phyloP scores from a whole-genome alignment of 2,888 invertebrate genomes.

The Acanthosepion lycidas region DNA sequence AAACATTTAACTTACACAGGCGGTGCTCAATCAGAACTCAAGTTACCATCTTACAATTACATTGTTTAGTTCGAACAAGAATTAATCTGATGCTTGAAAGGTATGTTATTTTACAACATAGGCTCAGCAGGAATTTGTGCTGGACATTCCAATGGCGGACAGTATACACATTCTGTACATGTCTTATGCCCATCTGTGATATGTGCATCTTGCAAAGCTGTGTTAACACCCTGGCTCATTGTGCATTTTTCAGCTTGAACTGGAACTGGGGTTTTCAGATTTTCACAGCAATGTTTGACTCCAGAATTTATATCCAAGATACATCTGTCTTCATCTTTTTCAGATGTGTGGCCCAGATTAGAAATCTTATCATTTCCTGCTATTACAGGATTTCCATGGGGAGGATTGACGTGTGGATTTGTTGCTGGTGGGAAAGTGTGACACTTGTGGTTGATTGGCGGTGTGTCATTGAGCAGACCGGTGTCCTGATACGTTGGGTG shows the following conservation, averaged over 20 bases:
- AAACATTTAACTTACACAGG: background rate
- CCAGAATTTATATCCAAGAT: background rate
- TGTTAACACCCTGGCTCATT: background rate
- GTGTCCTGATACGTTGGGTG: background rate
- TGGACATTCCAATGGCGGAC: background rate
- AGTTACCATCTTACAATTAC: background rate
- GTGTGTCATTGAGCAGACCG: background rate
- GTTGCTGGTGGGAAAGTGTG: background rate
- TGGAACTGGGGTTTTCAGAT: background rate
- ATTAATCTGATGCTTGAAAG: background rate
- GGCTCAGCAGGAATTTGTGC: background rate
- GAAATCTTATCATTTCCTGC: background rate
- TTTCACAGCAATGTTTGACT: background rate
- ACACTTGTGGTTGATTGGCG: constrained; percentile 5
- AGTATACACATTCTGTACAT: background rate
- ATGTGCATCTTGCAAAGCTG: background rate
- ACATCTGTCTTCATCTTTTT: background rate
- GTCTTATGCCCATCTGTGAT: background rate
- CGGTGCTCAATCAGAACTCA: background rate
- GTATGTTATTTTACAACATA: background rate
- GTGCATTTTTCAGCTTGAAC: background rate
- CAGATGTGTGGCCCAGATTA: background rate
- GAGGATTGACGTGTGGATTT: background rate
- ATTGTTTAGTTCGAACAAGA: background rate
- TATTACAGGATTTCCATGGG: background rate